Evolutionary conservation across 1,140 invertebrate species (phyloP).

Genomic region (Stenopsyche tienmushanensis): DNA sequence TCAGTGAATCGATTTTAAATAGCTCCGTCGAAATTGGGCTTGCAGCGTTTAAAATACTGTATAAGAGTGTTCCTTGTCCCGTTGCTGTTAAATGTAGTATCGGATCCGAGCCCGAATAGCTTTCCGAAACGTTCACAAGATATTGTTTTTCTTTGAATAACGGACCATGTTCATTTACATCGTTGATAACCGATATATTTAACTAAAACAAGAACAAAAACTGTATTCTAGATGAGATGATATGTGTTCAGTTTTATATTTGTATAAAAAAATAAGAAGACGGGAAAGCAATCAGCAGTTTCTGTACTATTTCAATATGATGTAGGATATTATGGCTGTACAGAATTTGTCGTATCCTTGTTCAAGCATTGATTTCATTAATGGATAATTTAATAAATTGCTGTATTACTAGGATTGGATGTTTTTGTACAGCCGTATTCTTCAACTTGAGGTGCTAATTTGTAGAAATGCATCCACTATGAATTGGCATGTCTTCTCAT

Average conservation of each 20-base stretch:
- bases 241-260: constrained; percentile 32
- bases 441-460: no score
- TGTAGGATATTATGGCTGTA: no score
- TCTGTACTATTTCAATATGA: no score
- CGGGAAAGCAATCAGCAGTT: no score
- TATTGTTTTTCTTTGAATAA: constrained; percentile 70
- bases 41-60: constrained; percentile 73
- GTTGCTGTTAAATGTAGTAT: constrained; percentile 29
- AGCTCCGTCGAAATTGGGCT: constrained; percentile 70
- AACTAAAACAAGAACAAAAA: constrained; percentile 50
- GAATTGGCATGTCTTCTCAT: no score
- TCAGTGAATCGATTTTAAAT: constrained; percentile 80
- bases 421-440: no score
- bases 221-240: background rate
- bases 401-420: no score
- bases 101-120: constrained; percentile 43
- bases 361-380: no score
- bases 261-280: background rate
- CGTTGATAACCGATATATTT: constrained; percentile 71
- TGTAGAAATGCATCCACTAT: no score
- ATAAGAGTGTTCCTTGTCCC: constrained; percentile 62
- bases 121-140: constrained; percentile 75
- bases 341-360: no score
- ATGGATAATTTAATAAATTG: no score
- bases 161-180: constrained; percentile 82